Percentiles rank a stretch among this genome's conserved stretches.
Conservation (phyloP, 2,113 vertebrate genomes). For the Prochilodus magdalenae region DNA sequence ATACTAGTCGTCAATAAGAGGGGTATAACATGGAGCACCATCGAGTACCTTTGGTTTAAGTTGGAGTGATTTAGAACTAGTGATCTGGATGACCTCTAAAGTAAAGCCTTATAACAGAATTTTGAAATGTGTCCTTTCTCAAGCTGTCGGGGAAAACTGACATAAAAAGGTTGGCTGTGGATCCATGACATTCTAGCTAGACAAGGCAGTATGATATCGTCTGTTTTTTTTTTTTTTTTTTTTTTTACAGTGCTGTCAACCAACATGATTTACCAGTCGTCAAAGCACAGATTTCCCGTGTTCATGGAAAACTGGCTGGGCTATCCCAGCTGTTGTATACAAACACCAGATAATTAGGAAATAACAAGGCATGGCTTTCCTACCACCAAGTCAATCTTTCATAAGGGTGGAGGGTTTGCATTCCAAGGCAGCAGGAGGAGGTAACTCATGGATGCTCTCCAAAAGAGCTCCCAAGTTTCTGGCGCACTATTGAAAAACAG, state of each 20-base stretch:
- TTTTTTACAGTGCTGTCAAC: not conserved
- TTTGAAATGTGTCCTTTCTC: not conserved
- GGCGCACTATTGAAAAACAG: slow-evolving; percentile 70
- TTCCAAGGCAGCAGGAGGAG: slow-evolving; percentile 65
- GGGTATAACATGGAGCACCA: too few species aligned
- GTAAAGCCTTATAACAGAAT: not conserved
- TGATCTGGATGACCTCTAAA: not conserved
- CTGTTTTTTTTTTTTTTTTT: not conserved
- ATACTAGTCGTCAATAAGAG: too few species aligned
- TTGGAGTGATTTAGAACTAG: too few species aligned
- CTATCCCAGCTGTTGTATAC: not conserved
- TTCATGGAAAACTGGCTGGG: not conserved
- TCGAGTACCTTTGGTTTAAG: too few species aligned
- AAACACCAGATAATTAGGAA: not conserved
- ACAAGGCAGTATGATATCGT: not conserved
- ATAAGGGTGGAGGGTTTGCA: slow-evolving; percentile 58
- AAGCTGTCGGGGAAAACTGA: not conserved
- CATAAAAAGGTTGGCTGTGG: not conserved
- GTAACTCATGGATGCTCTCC: slow-evolving; percentile 67
- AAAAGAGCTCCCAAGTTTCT: slow-evolving; percentile 58
- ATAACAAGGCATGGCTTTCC: not conserved
- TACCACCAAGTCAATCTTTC: slow-evolving; percentile 45
- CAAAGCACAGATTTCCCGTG: not conserved
- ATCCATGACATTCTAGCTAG: not conserved
- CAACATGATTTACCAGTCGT: not conserved